Evolutionary conservation across 2,888 invertebrate species (phyloP).

Genomic region (Antheraea assamensis): DNA sequence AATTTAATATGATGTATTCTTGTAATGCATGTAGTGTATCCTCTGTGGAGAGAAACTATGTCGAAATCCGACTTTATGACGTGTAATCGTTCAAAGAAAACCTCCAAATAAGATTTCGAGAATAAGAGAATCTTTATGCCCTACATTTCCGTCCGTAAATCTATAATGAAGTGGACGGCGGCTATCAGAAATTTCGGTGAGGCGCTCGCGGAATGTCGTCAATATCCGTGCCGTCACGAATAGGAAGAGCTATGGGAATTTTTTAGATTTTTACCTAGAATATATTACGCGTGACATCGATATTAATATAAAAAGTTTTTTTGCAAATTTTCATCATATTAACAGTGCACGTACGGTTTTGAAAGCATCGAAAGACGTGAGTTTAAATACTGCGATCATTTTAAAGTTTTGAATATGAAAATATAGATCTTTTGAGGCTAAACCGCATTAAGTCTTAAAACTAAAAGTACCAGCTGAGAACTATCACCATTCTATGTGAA

Average conservation of each 20-base stretch:
- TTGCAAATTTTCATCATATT: background rate
- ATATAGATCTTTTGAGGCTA: no score
- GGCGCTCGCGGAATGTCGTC: constrained; percentile 20
- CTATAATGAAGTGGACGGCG: constrained; percentile 20
- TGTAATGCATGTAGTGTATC: background rate
- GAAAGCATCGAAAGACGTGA: no score
- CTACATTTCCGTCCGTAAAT: constrained; percentile 14
- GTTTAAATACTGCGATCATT: no score
- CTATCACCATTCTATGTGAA: no score
- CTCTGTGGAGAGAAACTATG: background rate
- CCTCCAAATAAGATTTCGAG: background rate
- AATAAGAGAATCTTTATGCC: constrained; percentile 6
- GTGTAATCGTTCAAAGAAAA: background rate
- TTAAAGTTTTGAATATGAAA: no score
- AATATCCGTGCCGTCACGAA: constrained; percentile 26
- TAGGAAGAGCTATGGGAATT: constrained; percentile 35
- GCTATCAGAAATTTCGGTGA: constrained; percentile 15
- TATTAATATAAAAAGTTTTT: background rate
- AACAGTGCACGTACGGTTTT: background rate
- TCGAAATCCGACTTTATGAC: background rate
- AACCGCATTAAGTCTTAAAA: no score
- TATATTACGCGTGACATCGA: background rate
- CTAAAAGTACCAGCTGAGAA: no score
- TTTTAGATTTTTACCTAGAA: constrained; percentile 36
- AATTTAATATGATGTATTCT: background rate